Conservation (phyloP, 1,140 invertebrate genomes). For the Drosophila ficusphila region DNA sequence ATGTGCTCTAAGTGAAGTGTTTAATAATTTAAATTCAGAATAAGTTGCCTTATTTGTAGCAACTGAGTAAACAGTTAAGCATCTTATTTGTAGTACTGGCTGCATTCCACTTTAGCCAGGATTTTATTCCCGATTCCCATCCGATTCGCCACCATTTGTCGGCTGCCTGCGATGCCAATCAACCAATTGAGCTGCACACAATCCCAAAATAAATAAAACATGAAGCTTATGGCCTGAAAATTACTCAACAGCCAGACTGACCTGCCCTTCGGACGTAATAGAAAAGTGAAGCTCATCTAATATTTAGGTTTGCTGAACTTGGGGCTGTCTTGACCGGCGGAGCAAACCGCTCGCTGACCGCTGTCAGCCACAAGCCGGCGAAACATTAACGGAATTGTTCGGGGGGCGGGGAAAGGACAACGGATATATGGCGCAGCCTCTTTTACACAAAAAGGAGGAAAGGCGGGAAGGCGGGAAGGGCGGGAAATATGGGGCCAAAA, state of each 20-base stretch:
- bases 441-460: neutral
- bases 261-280: constrained; percentile 38
- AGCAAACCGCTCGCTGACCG: constrained; percentile 42
- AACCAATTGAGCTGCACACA: constrained; percentile 51
- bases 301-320: constrained; percentile 66
- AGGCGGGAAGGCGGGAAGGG: neutral
- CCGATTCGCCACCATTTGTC: constrained; percentile 1
- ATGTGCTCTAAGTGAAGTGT: no score
- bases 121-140: constrained; percentile 1
- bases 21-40: no score
- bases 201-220: constrained; percentile 66
- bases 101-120: neutral
- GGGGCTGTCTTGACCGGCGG: constrained; percentile 16
- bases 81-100: neutral
- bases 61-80: neutral
- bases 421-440: constrained; percentile 58
- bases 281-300: constrained; percentile 67
- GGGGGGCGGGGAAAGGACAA: constrained; percentile 33
- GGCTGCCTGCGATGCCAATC: constrained; percentile 34
- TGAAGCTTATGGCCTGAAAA: constrained; percentile 62
- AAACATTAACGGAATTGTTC: constrained; percentile 76
- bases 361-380: constrained; percentile 65
- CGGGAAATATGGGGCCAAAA: neutral
- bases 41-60: no score
- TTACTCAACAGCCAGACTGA: constrained; percentile 42